Conservation (phyloP, 1,140 invertebrate genomes). For the Aphis gossypii region DNA sequence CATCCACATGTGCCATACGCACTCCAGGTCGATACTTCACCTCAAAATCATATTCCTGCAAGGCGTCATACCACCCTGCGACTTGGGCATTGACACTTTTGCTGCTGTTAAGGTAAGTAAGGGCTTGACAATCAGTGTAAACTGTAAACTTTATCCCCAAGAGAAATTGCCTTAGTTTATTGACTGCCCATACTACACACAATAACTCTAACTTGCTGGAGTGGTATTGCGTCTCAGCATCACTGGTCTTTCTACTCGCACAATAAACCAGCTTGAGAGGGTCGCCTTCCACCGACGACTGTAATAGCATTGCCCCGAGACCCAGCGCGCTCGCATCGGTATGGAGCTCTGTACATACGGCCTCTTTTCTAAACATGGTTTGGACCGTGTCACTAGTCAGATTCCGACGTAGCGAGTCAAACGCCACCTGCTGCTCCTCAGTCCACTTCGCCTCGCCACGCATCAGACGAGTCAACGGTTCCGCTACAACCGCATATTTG, state of each 20-base stretch:
- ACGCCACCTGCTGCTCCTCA: background rate
- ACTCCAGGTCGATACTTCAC: too few relatives aligned
- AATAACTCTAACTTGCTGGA: slow-evolving; percentile 36
- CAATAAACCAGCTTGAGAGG: slow-evolving; percentile 27
- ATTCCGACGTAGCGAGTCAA: background rate
- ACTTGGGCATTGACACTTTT: slow-evolving; percentile 59
- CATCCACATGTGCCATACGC: slow-evolving; percentile 61
- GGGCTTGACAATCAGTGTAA: slow-evolving; percentile 43
- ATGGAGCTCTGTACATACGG: slow-evolving; percentile 62
- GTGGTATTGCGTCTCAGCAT: slow-evolving; percentile 17
- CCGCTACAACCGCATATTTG: background rate
- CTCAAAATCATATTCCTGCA: too few relatives aligned
- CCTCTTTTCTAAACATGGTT: slow-evolving; percentile 61
- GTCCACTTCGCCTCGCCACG: background rate
- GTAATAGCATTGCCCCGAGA: slow-evolving; percentile 62
- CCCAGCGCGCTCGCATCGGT: slow-evolving; percentile 62
- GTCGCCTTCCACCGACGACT: slow-evolving; percentile 43
- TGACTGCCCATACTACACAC: background rate
- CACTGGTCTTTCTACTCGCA: slow-evolving; percentile 23
- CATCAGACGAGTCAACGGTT: background rate
- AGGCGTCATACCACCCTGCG: too few relatives aligned
- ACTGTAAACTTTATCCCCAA: background rate
- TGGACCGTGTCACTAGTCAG: slow-evolving; percentile 62
- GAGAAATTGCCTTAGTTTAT: background rate
- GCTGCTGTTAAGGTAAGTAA: background rate